These are phyloP conservation scores for Pterophyllum scalare DNA, from an alignment of 2,113 vertebrate genomes.

Conservation along the genomic window DNA sequence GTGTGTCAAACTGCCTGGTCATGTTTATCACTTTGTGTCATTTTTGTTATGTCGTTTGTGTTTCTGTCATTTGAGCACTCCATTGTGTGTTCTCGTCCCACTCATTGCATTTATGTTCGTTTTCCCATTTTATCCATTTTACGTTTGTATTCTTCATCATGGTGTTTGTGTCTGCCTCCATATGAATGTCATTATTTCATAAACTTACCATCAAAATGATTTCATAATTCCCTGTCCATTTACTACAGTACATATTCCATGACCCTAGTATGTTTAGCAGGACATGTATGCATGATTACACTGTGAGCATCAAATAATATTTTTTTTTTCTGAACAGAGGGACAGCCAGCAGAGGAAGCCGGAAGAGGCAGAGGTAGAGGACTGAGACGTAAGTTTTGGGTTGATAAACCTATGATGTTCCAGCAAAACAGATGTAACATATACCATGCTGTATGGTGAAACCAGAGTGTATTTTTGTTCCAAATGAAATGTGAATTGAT, in stretches of 20 bases:
- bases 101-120: neutral
- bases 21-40: constrained; percentile 32
- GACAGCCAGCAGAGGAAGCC: constrained; percentile 89
- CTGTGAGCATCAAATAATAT: constrained; percentile 20
- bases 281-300: neutral
- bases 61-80: constrained; percentile 38
- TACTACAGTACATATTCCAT: neutral
- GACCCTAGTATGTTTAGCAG: neutral
- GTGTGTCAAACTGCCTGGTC: constrained; percentile 10
- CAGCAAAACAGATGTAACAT: neutral
- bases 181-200: constrained; percentile 11
- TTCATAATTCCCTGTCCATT: neutral
- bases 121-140: constrained; percentile 3
- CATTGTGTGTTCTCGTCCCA: constrained; percentile 9
- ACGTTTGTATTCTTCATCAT: neutral
- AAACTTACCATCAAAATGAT: neutral
- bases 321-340: constrained; percentile 82
- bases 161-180: neutral
- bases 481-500: neutral
- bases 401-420: neutral
- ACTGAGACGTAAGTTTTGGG: constrained; percentile 87
- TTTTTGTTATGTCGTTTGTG: constrained; percentile 19
- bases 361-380: constrained; percentile 86
- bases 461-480: neutral
- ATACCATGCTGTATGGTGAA: neutral